Conservation (phyloP, 2,113 vertebrate species). For the Ochotona curzoniae region DNA sequence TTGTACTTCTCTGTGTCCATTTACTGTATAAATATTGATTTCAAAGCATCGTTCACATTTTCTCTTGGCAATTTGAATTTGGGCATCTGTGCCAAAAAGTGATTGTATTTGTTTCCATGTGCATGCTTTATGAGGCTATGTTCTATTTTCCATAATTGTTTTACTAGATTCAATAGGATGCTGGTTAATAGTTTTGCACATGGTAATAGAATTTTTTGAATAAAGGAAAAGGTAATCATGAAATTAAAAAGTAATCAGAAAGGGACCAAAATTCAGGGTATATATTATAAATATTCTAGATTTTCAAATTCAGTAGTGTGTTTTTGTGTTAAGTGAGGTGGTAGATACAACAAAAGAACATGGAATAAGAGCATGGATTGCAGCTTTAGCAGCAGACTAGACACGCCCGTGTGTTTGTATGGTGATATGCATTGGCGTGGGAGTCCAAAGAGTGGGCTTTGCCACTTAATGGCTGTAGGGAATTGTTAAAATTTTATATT, state of each 20-base stretch:
- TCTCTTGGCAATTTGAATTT: constrained; percentile 57
- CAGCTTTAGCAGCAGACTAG: neutral
- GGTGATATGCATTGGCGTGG: neutral
- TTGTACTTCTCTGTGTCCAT: constrained; percentile 60
- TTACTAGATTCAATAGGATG: constrained; percentile 71
- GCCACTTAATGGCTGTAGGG: neutral
- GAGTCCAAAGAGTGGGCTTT: neutral
- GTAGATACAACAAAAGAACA: constrained; percentile 22
- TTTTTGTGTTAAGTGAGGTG: neutral
- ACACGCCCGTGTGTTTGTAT: neutral
- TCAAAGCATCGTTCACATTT: constrained; percentile 54
- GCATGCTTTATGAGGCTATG: constrained; percentile 56
- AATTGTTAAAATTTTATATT: neutral
- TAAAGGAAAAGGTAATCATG: constrained; percentile 60
- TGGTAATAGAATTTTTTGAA: constrained; percentile 73
- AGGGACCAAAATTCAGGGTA: constrained; percentile 22
- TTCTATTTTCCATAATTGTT: constrained; percentile 73
- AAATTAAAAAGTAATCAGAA: constrained; percentile 74
- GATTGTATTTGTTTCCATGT: constrained; percentile 65
- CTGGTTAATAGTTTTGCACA: constrained; percentile 73
- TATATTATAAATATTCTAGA: constrained; percentile 20
- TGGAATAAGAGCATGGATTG: neutral
- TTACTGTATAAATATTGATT: constrained; percentile 66
- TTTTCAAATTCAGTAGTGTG: constrained; percentile 27
- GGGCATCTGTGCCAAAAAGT: constrained; percentile 49